Conservation (phyloP, 2,888 invertebrate genomes). For the Drosophila demipolita region DNA sequence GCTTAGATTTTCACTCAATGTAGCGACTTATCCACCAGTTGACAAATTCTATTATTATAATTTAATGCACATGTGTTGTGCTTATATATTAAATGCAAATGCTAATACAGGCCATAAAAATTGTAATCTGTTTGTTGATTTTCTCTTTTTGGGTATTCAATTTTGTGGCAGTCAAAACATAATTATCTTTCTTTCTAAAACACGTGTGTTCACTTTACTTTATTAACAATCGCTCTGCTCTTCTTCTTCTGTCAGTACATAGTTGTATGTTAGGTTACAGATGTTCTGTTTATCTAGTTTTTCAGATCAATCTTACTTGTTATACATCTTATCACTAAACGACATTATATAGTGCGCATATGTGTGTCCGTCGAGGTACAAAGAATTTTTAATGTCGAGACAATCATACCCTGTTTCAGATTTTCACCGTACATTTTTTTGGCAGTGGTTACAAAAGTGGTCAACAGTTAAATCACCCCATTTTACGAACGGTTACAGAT, state of each 20-base stretch:
- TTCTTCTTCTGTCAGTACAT: not conserved
- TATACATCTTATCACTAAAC: not conserved
- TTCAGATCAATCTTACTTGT: not conserved
- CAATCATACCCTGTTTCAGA: too few relatives aligned
- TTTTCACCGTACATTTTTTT: too few relatives aligned
- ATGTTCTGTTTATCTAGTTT: not conserved
- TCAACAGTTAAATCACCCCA: too few relatives aligned
- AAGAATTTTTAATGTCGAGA: too few relatives aligned
- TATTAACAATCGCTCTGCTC: too few relatives aligned
- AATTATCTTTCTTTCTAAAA: not conserved
- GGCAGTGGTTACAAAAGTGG: too few relatives aligned
- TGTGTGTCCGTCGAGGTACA: too few relatives aligned
- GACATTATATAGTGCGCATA: too few relatives aligned
- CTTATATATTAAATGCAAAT: slow-evolving; percentile 43
- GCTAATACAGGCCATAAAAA: slow-evolving; percentile 53
- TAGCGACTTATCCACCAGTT: slow-evolving; percentile 29
- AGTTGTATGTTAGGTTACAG: not conserved
- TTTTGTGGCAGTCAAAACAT: not conserved
- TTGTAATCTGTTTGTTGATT: slow-evolving; percentile 1
- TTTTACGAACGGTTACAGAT: too few relatives aligned
- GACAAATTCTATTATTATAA: slow-evolving; percentile 1
- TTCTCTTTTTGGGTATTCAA: not conserved
- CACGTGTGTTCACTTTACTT: not conserved
- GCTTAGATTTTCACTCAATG: slow-evolving; percentile 22
- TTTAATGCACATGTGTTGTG: slow-evolving; percentile 11